Conservation (phyloP, 2,797 vertebrate species). For the Mycteria americana region DNA sequence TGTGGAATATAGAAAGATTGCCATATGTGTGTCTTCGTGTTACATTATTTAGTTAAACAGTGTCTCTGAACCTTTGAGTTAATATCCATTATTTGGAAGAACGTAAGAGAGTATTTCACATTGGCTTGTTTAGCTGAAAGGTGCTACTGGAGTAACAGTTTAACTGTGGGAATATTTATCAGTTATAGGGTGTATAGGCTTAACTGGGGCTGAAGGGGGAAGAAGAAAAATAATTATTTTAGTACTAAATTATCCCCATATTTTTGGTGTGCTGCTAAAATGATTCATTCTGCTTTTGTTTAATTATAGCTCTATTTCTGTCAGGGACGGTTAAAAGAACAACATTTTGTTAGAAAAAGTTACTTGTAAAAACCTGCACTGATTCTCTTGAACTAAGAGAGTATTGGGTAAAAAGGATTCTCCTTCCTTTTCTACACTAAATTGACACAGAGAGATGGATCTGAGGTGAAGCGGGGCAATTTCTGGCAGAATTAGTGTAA, state of each 20-base stretch:
- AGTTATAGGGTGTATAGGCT: background rate
- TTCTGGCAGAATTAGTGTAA: conserved; percentile 3
- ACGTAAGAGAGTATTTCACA: background rate
- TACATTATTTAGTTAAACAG: background rate
- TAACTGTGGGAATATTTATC: background rate
- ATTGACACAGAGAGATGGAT: background rate
- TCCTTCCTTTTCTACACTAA: background rate
- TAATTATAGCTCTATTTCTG: background rate
- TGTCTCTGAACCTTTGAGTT: background rate
- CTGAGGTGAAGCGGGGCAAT: background rate
- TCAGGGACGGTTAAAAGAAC: background rate
- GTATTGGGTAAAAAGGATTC: background rate
- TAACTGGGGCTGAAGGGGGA: background rate
- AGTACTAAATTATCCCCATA: background rate
- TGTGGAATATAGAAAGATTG: background rate
- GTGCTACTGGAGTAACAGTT: background rate
- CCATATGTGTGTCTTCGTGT: background rate
- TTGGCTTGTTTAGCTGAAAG: background rate
- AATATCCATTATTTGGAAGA: background rate
- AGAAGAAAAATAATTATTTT: background rate
- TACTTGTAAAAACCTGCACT: background rate
- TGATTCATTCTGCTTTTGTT: background rate
- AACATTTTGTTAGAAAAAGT: background rate
- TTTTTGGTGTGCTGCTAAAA: background rate
- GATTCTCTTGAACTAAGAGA: background rate